Conservation (phyloP, 2,797 vertebrate species). For the Sparidentex hasta region DNA sequence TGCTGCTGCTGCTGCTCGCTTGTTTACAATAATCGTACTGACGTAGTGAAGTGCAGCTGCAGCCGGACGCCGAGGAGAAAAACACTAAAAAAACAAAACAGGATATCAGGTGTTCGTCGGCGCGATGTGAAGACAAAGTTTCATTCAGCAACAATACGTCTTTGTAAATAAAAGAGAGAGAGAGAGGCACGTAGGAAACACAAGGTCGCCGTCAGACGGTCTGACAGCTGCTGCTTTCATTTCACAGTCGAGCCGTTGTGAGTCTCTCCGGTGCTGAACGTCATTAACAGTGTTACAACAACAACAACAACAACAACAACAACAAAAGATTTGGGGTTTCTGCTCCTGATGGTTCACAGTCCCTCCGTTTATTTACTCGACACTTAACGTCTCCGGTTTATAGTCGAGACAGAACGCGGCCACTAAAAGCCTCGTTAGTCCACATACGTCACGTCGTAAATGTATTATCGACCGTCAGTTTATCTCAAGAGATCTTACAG, state of each 20-base stretch:
- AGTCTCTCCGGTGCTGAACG: not conserved
- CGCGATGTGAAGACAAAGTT: not conserved
- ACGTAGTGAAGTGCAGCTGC: conserved; percentile 25
- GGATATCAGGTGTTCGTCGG: not conserved
- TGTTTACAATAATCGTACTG: conserved; percentile 40
- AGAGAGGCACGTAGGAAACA: not conserved
- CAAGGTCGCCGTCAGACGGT: not conserved
- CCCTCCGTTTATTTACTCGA: not conserved
- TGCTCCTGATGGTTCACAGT: not conserved
- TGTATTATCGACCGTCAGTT: too few relatives aligned
- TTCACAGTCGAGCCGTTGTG: not conserved
- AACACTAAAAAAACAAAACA: not conserved
- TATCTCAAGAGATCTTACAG: too few relatives aligned
- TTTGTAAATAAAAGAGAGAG: not conserved
- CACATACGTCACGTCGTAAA: not conserved
- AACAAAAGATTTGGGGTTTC: not conserved
- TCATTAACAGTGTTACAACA: not conserved
- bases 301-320: too few relatives aligned
- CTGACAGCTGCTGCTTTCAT: not conserved
- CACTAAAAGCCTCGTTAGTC: not conserved
- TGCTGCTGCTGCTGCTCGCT: not conserved
- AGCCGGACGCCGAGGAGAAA: not conserved
- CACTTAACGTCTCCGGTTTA: not conserved
- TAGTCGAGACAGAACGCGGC: not conserved
- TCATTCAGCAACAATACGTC: not conserved